Conservation (phyloP, 1,140 invertebrate genomes). For the Asobara japonica region DNA sequence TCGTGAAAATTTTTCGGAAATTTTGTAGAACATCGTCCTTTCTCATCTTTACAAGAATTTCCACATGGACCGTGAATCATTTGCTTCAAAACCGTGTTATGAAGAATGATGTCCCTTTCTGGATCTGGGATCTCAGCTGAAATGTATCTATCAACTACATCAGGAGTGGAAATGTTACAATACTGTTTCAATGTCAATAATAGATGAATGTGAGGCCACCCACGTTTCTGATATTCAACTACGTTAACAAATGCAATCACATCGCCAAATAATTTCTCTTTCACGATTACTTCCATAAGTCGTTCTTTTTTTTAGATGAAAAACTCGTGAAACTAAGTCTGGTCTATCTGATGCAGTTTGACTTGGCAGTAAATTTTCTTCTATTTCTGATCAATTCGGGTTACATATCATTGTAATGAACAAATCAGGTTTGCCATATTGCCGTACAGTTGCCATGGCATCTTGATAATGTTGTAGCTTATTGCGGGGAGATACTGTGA, state of each 20-base stretch:
- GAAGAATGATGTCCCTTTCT: constrained; percentile 13
- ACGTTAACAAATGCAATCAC: not conserved
- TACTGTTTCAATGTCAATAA: constrained; percentile 38
- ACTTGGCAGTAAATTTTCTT: too few species aligned
- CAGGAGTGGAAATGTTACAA: constrained; percentile 22
- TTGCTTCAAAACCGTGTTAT: constrained; percentile 27
- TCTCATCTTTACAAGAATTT: constrained; percentile 26
- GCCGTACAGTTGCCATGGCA: not conserved
- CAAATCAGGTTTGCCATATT: not conserved
- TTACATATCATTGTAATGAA: too few species aligned
- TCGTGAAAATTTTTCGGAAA: constrained; percentile 2
- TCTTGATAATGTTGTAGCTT: constrained; percentile 15
- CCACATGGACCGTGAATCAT: constrained; percentile 52
- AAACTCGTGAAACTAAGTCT: constrained; percentile 38
- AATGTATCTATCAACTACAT: constrained; percentile 31
- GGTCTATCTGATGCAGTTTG: too few species aligned
- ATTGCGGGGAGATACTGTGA: not conserved
- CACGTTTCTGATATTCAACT: constrained; percentile 6
- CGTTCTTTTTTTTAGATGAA: constrained; percentile 26
- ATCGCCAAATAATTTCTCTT: constrained; percentile 15
- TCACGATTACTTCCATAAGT: constrained; percentile 15
- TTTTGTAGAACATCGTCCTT: not conserved
- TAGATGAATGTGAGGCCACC: constrained; percentile 11
- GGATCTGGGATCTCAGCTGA: constrained; percentile 35
- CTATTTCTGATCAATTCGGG: too few species aligned